Base-by-base conservation (phyloP, 2,797 vertebrate genomes). In the Masticophis lateralis region DNA sequence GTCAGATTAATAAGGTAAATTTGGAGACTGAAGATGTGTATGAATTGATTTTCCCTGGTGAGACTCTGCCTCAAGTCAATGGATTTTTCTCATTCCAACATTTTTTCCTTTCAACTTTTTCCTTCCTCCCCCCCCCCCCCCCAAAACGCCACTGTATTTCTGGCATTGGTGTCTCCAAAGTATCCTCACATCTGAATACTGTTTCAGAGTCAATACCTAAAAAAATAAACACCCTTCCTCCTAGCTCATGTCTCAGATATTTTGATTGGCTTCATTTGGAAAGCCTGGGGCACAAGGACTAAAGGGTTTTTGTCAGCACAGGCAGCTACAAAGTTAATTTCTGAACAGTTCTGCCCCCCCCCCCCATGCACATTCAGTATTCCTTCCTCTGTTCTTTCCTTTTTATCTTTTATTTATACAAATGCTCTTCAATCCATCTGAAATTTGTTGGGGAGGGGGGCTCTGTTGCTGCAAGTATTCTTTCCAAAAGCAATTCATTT, bases 301-400 rank as follows among this genome's bases (percentile, higher is more conserved):
- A 91, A 97, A 97, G 94, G 95, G 57, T 69, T 90, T 96, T 96
- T 97, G 95, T 96, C 91, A 92, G 95, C 90, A n/a, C 60, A 51
- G 96, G 89, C 0, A n/a, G 93, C 95, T 61, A 96, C 93, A 61
- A 94, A 95, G 92, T 86, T 53, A 1, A 28, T 88, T 94, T 69
- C 95, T 95, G 94, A 94, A 90, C 92, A 86, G 87, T 83, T 27
- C 86, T 12, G 37, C 4, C 16, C 0, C 69, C 13, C n/a, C 59
- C 0, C 8, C 9, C 9, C 37, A 20, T 10, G 9, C 32, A 43
- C 74, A 47, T n/a, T 37, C 16, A 7, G 27, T 95, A 56, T 89
- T 55, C 13, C n/a, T 61, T 63, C 16, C 3, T 56, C 87, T 16
- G 90, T 61, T 37, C 94, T 95, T 91, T 92, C 91, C 61, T 0